phyloP scores from a whole-genome alignment of 2,797 vertebrate species.

The Channa striata region DNA sequence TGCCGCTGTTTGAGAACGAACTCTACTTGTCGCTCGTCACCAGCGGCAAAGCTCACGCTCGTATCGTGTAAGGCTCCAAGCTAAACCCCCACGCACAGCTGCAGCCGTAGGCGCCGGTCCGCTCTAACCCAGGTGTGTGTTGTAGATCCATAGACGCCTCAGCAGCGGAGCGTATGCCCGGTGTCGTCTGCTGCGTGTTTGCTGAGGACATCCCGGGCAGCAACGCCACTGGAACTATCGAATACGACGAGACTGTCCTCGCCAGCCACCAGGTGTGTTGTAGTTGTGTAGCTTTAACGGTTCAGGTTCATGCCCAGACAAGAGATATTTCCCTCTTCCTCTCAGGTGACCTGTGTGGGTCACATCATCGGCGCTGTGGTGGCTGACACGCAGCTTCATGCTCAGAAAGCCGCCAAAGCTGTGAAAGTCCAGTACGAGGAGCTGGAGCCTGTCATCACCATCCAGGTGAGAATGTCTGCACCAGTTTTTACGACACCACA shows the following conservation, averaged over 20 bases:
- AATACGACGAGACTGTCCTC: constrained; percentile 89
- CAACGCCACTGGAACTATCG: constrained; percentile 84
- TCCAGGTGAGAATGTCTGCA: constrained; percentile 85
- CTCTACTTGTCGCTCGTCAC: constrained; percentile 90
- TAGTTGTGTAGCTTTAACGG: not conserved
- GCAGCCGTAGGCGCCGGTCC: not conserved
- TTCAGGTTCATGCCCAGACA: not conserved
- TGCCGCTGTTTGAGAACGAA: constrained; percentile 91
- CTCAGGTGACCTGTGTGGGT: constrained; percentile 94
- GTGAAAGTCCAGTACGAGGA: constrained; percentile 92
- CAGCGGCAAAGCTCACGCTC: constrained; percentile 91
- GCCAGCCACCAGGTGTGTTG: constrained; percentile 82
- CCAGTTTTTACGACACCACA: too few relatives aligned
- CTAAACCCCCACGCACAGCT: not conserved
- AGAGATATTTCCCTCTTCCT: not conserved
- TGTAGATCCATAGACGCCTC: constrained; percentile 84
- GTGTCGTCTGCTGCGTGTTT: constrained; percentile 88
- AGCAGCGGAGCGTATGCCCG: constrained; percentile 85
- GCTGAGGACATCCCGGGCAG: constrained; percentile 89
- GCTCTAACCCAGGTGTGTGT: constrained; percentile 36
- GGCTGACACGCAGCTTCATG: constrained; percentile 91
- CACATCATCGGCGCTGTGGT: constrained; percentile 94
- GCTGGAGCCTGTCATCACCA: constrained; percentile 88
- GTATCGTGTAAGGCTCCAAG: constrained; percentile 75
- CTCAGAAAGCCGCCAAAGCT: constrained; percentile 90